Evolutionary conservation across 1,140 invertebrate species (phyloP), one percentile per base, ranked within the genome.

Genomic region (Hycleus cichorii): DNA sequence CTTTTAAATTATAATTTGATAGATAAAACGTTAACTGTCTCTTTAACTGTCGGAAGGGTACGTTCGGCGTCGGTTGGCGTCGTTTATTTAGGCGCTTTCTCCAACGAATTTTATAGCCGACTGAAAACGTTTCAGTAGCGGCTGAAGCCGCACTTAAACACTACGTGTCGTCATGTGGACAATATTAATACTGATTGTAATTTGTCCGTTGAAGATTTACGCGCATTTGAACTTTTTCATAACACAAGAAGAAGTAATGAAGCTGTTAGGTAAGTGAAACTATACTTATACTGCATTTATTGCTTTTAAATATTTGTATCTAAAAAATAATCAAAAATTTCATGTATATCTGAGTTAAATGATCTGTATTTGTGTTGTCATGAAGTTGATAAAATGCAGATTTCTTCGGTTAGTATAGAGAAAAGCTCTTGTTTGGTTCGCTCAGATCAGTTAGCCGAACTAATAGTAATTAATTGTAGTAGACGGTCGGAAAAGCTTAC

Each of bases 151-250:
- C 52, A 48, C 39, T 44, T 58, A 46, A 54, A 26, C 39, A 18
- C n/a, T 49, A 47, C 39, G 59, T 42, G 57, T 43, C 57, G 48
- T 43, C 18, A 54, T 62, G 59, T 49, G 49, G 50, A 53, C 53
- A 12, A 12, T 64, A 18, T 11, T 55, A 43, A 45, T 66, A n/a
- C 40, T 63, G 10, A 39, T 52, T 25, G 39, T 65, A 27, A 40
- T 54, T n/a, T 48, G 59, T 10, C 57, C 40, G 26, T 43, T 48
- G 32, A 55, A 51, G 49, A 68, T 68, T 44, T 54, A 75, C 62
- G 80, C 81, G 69, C 84, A 87, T 78, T 78, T 87, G 59, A 87
- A 88, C 72, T 82, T 88, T 67, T 87, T 87, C 74, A 87, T 88
- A 77, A 86, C 83, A 71, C 81, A 86, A 71, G 79, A 82, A 47